Evolutionary conservation across 2,888 invertebrate species (phyloP).

Genomic region (Erebia aethiops): DNA sequence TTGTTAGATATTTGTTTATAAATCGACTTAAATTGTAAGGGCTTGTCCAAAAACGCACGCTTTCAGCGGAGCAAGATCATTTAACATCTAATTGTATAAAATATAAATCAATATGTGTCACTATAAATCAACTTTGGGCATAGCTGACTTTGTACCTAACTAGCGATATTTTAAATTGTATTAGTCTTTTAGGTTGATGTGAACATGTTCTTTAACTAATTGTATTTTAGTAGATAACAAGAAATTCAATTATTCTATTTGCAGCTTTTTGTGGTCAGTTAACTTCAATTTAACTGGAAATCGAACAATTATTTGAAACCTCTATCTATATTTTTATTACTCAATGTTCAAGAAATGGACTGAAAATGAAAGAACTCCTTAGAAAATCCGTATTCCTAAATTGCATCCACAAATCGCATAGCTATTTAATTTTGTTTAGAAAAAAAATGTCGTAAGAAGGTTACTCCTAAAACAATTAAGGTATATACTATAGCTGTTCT

Average conservation of each 20-base stretch:
- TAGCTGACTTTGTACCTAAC: slow-evolving; percentile 28
- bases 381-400: too few species aligned
- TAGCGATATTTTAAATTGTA: slow-evolving; percentile 30
- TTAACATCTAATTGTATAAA: slow-evolving; percentile 32
- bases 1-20: slow-evolving; percentile 10
- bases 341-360: too few species aligned
- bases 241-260: slow-evolving; percentile 18
- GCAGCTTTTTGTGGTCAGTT: neutral
- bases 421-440: too few species aligned
- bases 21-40: slow-evolving; percentile 28
- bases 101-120: slow-evolving; percentile 38
- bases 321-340: too few species aligned
- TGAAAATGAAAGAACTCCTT: too few species aligned
- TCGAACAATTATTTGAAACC: too few species aligned
- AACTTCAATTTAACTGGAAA: too few species aligned
- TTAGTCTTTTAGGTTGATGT: slow-evolving; percentile 27
- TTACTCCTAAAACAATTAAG: too few species aligned
- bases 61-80: slow-evolving; percentile 30
- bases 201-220: slow-evolving; percentile 29
- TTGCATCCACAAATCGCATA: too few species aligned
- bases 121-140: slow-evolving; percentile 39
- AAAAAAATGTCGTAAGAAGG: too few species aligned
- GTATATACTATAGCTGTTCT: too few species aligned
- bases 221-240: slow-evolving; percentile 9
- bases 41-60: slow-evolving; percentile 31